phyloP scores from a whole-genome alignment of 2,888 invertebrate genomes.

The Rotaria macrura region DNA sequence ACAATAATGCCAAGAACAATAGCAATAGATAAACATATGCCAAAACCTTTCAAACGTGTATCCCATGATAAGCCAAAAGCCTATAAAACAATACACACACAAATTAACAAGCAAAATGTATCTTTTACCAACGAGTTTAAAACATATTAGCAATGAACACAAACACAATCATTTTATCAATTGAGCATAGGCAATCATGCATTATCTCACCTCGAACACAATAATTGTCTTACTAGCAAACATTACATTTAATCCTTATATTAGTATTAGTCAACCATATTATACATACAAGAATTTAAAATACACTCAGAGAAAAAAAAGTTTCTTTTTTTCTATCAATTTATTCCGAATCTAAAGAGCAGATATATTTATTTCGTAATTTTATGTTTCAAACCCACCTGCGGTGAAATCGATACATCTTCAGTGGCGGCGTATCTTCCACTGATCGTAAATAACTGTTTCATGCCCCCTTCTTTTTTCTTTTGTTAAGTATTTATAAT shows the following conservation, averaged over 20 bases:
- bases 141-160: background rate
- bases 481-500: background rate
- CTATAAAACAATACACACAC: background rate
- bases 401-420: background rate
- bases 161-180: background rate
- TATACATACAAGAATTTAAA: background rate
- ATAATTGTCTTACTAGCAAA: background rate
- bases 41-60: slow-evolving; percentile 19
- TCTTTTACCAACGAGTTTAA: background rate
- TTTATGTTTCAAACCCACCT: background rate
- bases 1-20: background rate
- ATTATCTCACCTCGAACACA: background rate
- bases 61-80: background rate
- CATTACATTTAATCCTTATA: background rate
- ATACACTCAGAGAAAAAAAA: background rate
- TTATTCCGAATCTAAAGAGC: background rate
- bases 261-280: background rate
- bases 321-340: too few species aligned
- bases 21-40: background rate
- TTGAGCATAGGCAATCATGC: background rate
- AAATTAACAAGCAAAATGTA: background rate
- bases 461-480: background rate
- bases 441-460: background rate
- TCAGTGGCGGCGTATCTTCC: background rate
- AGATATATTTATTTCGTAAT: background rate